These are phyloP conservation scores for Crocallis elinguaria DNA, from an alignment of 2,888 invertebrate species.

Conservation along the genomic window DNA sequence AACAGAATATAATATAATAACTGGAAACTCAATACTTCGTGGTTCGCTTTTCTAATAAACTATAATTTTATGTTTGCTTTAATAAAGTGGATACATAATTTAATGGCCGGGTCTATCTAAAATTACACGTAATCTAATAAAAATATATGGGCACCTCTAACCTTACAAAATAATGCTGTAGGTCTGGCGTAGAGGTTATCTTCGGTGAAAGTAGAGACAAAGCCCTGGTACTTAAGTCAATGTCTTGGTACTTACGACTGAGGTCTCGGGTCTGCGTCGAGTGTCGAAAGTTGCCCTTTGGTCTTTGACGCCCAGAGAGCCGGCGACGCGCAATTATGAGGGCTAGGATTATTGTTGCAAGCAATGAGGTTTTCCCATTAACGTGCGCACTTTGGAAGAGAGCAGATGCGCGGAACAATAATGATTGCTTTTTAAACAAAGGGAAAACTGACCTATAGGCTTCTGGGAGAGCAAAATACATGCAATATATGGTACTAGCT, in stretches of 20 bases:
- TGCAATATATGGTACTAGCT: too few relatives aligned
- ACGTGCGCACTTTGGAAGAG: not conserved
- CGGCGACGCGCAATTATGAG: conserved; percentile 28
- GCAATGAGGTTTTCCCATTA: not conserved
- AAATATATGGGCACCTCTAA: conserved; percentile 22
- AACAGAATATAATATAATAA: too few relatives aligned
- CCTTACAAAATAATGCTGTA: conserved; percentile 10
- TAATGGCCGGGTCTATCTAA: conserved; percentile 1
- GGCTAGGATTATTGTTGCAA: conserved; percentile 1
- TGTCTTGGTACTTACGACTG: too few relatives aligned
- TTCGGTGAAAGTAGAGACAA: conserved; percentile 22
- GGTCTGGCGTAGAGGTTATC: conserved; percentile 14
- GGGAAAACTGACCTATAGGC: too few relatives aligned
- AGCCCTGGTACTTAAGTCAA: conserved; percentile 8
- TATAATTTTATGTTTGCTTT: too few relatives aligned
- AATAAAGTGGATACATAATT: too few relatives aligned
- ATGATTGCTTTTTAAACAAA: too few relatives aligned
- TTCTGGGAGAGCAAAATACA: too few relatives aligned
- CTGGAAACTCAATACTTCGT: too few relatives aligned
- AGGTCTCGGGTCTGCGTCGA: not conserved
- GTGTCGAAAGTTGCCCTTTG: conserved; percentile 36
- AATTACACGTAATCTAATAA: conserved; percentile 10
- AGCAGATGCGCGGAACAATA: too few relatives aligned
- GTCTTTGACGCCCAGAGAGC: conserved; percentile 24
- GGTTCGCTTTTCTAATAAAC: too few relatives aligned